Evolutionary conservation across 2,888 invertebrate species (phyloP).

Genomic region (Himalopsyche kuldschensis): DNA sequence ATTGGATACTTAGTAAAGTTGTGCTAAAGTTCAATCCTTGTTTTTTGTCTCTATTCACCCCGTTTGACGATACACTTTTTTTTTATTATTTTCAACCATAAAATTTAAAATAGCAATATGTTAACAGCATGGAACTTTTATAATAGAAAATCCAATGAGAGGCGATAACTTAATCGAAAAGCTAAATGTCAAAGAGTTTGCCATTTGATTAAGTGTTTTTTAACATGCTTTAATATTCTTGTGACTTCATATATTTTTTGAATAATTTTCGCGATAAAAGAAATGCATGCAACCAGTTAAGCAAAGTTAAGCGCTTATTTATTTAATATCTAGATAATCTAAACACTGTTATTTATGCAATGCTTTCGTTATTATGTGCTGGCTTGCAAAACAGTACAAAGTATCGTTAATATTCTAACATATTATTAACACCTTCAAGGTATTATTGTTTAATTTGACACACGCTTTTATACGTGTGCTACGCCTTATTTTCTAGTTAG

Average conservation of each 20-base stretch:
- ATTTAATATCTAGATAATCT: background rate
- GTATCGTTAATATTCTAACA: no score
- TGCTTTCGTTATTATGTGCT: no score
- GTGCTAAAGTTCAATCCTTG: no score
- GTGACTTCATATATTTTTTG: background rate
- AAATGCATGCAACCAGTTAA: background rate
- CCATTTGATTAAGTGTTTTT: background rate
- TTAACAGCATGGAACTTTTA: background rate
- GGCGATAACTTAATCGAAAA: background rate
- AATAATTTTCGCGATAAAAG: background rate
- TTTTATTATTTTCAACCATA: no score
- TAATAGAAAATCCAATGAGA: background rate
- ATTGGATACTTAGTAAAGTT: no score
- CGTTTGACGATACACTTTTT: no score
- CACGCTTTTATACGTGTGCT: no score
- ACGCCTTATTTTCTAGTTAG: no score
- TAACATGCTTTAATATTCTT: background rate
- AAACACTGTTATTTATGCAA: background rate
- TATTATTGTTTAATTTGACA: no score
- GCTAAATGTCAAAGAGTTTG: background rate
- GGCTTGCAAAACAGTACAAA: no score
- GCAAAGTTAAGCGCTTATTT: background rate
- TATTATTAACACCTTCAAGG: no score
- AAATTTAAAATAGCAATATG: background rate
- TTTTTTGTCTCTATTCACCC: no score